phyloP scores from a whole-genome alignment of 2,797 vertebrate genomes.

The Myotis pilosus region DNA sequence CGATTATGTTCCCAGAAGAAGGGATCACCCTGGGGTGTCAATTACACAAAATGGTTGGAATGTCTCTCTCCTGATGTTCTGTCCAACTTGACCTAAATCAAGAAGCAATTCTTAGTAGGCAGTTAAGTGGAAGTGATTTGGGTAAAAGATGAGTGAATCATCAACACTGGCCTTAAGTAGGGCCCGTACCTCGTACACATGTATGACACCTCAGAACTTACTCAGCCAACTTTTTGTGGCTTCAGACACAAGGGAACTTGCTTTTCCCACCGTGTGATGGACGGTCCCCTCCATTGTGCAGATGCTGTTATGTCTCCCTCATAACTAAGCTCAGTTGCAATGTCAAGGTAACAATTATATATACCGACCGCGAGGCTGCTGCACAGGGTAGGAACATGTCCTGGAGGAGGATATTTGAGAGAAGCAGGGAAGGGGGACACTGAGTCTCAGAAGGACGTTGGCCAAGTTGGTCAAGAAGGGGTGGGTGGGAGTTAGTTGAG shows the following conservation, averaged over 20 bases:
- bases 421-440: not conserved
- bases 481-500: not conserved
- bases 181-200: not conserved
- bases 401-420: not conserved
- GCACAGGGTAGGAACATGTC: not conserved
- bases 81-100: conserved; percentile 4
- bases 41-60: conserved; percentile 45
- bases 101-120: not conserved
- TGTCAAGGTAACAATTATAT: not conserved
- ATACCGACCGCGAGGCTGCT: not conserved
- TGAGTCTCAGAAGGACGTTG: not conserved
- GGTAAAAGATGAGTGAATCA: not conserved
- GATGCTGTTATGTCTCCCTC: not conserved
- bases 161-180: not conserved
- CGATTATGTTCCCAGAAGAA: conserved; percentile 4
- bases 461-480: conserved; percentile 1
- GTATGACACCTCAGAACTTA: not conserved
- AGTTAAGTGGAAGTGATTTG: conserved; percentile 30
- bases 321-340: not conserved
- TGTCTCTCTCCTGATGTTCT: not conserved
- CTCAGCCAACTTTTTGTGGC: not conserved
- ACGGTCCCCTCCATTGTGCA: not conserved
- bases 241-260: not conserved
- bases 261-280: not conserved
- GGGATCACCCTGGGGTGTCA: not conserved